phyloP scores from a whole-genome alignment of 2,888 invertebrate genomes.

The Stenodera caucasica region DNA sequence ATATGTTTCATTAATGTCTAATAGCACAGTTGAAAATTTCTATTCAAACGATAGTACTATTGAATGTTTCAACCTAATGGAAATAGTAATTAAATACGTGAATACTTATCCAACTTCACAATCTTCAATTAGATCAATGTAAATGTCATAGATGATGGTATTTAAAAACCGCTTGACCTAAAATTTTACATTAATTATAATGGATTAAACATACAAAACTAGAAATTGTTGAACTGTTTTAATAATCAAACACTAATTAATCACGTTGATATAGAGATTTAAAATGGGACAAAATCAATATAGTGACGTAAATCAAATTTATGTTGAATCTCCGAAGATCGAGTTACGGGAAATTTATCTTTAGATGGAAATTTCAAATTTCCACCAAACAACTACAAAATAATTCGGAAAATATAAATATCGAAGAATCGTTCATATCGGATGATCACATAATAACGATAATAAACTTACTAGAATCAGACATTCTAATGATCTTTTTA shows the following conservation, averaged over 20 bases:
- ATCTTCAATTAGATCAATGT: constrained; percentile 1
- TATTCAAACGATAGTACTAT: background rate
- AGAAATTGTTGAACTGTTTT: no score
- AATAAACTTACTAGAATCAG: no score
- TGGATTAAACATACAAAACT: background rate
- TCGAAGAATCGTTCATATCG: background rate
- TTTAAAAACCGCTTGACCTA: background rate
- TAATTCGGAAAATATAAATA: background rate
- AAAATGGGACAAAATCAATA: background rate
- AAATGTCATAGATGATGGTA: constrained; percentile 1
- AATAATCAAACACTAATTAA: no score
- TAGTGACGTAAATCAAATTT: background rate
- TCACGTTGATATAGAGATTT: no score
- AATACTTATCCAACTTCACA: background rate
- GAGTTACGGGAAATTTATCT: background rate
- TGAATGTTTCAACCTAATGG: background rate
- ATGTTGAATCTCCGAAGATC: background rate
- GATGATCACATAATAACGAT: background rate
- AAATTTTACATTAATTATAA: constrained; percentile 1
- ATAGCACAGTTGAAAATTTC: no score
- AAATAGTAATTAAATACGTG: background rate
- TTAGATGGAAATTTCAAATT: constrained; percentile 2
- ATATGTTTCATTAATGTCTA: no score
- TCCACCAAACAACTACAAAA: background rate
- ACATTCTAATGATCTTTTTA: no score